phyloP scores from a whole-genome alignment of 2,888 invertebrate species.

The Mesochorus sp. region DNA sequence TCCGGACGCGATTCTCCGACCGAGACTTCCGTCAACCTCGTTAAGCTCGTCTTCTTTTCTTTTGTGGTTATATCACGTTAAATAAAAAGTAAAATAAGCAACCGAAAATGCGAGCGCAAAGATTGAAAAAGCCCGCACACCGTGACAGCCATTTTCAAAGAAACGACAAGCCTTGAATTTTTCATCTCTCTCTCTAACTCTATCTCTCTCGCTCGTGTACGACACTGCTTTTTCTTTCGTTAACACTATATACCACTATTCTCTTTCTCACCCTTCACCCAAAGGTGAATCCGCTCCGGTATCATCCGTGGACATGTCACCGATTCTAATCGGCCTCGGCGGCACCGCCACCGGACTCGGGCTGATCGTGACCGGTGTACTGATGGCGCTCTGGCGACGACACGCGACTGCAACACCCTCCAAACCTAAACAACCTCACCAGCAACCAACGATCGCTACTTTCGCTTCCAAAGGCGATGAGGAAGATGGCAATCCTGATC shows the following conservation, averaged over 20 bases:
- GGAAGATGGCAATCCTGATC: conserved; percentile 80
- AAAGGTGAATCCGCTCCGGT: conserved; percentile 76
- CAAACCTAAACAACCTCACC: conserved; percentile 73
- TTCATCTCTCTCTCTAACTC: neutral
- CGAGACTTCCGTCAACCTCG: conserved; percentile 64
- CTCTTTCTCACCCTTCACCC: too few species aligned
- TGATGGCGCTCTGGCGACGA: conserved; percentile 80
- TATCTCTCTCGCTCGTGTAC: neutral
- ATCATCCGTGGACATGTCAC: conserved; percentile 80
- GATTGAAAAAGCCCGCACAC: conserved; percentile 14
- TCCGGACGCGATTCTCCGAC: conserved; percentile 54
- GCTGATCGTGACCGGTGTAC: conserved; percentile 79
- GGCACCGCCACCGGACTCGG: conserved; percentile 80
- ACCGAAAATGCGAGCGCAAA: conserved; percentile 1
- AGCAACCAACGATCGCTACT: conserved; percentile 75
- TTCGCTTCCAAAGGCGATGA: conserved; percentile 76
- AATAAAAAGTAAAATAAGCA: neutral
- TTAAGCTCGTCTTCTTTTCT: conserved; percentile 59
- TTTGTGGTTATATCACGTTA: neutral
- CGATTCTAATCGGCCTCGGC: conserved; percentile 79
- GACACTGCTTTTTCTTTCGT: neutral
- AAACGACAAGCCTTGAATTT: too few species aligned
- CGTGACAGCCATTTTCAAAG: too few species aligned
- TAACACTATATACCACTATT: neutral
- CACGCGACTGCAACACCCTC: conserved; percentile 76